phyloP scores from a whole-genome alignment of 2,888 invertebrate genomes.

The Cinara cedri region DNA sequence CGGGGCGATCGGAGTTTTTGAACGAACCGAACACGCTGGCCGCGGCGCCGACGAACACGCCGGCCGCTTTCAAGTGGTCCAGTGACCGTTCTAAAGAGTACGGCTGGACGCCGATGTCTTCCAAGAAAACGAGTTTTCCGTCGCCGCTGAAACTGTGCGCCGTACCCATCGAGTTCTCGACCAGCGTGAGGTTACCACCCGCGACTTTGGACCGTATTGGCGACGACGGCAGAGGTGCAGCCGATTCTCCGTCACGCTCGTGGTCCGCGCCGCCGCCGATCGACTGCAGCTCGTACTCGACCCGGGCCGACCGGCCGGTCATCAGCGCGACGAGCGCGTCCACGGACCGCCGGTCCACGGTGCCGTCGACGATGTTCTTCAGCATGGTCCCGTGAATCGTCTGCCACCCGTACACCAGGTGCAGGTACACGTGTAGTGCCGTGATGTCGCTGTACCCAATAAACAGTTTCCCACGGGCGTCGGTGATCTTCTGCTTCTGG shows the following conservation, averaged over 20 bases:
- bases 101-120: neutral
- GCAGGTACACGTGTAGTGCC: constrained; percentile 27
- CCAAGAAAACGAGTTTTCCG: constrained; percentile 2
- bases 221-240: neutral
- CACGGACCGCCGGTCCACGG: no score
- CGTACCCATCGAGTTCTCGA: constrained; percentile 15
- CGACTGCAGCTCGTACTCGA: neutral
- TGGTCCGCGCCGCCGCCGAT: neutral
- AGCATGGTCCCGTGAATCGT: constrained; percentile 21
- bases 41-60: neutral
- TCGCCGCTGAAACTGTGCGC: neutral
- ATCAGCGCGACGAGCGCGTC: no score
- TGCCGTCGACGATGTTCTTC: neutral
- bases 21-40: constrained; percentile 19
- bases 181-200: constrained; percentile 3
- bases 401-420: no score
- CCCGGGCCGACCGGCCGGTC: neutral
- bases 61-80: constrained; percentile 10
- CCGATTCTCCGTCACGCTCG: no score
- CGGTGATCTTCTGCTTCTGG: constrained; percentile 4
- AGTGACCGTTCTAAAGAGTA: neutral
- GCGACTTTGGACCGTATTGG: neutral
- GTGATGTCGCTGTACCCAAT: constrained; percentile 21
- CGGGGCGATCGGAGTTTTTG: neutral
- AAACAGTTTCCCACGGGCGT: neutral